Percentiles rank a stretch among this genome's conserved stretches.
Evolutionary conservation across 2,797 vertebrate species (phyloP).

Genomic region (Phoeniculus purpureus): DNA sequence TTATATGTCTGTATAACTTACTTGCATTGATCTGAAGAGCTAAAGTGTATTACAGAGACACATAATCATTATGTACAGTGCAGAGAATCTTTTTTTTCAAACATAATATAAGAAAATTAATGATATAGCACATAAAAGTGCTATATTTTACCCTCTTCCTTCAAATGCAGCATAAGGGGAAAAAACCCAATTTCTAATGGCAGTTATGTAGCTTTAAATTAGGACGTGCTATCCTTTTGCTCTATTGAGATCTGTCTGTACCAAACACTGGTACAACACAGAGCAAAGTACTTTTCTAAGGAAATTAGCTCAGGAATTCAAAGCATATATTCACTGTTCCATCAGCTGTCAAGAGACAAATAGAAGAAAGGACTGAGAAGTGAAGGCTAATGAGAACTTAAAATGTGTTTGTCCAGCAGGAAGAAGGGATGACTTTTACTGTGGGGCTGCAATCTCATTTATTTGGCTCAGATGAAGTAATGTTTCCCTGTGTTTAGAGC

Average conservation of each 20-base stretch:
- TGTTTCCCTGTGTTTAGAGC: background rate
- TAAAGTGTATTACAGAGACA: background rate
- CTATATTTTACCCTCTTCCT: background rate
- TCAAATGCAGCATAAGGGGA: background rate
- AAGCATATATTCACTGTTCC: background rate
- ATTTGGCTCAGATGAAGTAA: background rate
- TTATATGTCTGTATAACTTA: background rate
- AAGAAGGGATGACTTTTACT: background rate
- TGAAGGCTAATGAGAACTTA: background rate
- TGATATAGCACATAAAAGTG: background rate
- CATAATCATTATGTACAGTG: background rate
- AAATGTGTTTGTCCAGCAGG: background rate
- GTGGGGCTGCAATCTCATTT: background rate
- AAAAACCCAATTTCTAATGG: background rate
- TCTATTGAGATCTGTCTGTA: background rate
- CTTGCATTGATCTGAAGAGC: background rate
- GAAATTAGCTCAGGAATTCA: background rate
- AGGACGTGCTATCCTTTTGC: background rate
- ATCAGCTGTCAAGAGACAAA: background rate
- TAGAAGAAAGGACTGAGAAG: background rate
- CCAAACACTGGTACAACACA: background rate
- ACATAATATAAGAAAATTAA: background rate
- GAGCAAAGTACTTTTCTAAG: background rate
- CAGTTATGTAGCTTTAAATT: background rate
- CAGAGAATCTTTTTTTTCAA: background rate